Evolutionary conservation across 2,797 vertebrate genomes (phyloP), one percentile per base, ranked within the genome.

Genomic region (Microctenopoma lineatum): DNA sequence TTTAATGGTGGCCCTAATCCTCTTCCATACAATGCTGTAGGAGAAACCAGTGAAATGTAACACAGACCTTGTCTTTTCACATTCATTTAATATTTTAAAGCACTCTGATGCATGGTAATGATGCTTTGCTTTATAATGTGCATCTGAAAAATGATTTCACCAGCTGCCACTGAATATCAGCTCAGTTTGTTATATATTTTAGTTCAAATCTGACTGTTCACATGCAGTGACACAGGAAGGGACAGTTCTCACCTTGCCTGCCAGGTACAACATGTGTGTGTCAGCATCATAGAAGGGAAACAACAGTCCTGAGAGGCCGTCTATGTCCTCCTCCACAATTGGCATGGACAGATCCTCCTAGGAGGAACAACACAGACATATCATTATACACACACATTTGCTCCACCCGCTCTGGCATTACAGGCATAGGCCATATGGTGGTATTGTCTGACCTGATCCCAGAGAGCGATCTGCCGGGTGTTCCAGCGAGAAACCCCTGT

Each of bases 401-500:
- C 54, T 75, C 61, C 54, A 12, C 69, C 78, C 63, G 70, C 42
- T 60, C 59, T 55, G 59, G 60, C 62, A 27, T 44, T 56, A 54
- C n/a, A 59, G 16, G 8, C 51, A 9, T 1, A 6, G 53, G 59
- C 48, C 65, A 86, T 60, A 64, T 48, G 58, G 68, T 80, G 61
- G 61, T 45, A 64, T 57, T 34, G 64, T 55, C 96, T 92, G 70
- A 99, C 98, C 97, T 99, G 97, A 87, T 99, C 98, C 98, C 98
- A 99, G 57, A 99, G 94, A 12, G 97, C 97, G 5, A 99, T 97
- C 93, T 99, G 97, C 56, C 98, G 93, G 0, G 97, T 99, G 93
- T 99, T 99, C 98, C 98, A 99, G 87, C 96, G 95, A 15, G 98
- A 99, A 70, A 99, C 95, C 9, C 98, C 98, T 0, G 98, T 99